Percentiles rank a stretch among this genome's conserved stretches.
These are phyloP conservation scores for Spodoptera picta DNA, from an alignment of 2,888 invertebrate species.

Conservation along the genomic window DNA sequence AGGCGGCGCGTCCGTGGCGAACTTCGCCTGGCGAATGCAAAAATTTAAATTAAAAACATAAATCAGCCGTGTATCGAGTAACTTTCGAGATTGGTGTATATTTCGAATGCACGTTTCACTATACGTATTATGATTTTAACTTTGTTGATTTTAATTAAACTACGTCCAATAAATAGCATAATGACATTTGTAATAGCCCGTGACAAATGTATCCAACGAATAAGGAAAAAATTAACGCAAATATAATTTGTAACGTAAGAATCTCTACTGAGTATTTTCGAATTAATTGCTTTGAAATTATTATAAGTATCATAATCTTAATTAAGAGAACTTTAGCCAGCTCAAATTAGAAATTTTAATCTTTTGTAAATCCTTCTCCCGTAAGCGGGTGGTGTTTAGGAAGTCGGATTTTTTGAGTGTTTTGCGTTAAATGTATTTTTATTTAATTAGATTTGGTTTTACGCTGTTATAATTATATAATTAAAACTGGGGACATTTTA, in stretches of 20 bases:
- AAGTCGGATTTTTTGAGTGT: slow-evolving; percentile 67
- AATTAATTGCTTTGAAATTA: slow-evolving; percentile 85
- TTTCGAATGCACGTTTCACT: slow-evolving; percentile 79
- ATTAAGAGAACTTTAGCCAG: slow-evolving; percentile 83
- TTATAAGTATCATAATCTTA: slow-evolving; percentile 87
- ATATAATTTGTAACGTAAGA: slow-evolving; percentile 79
- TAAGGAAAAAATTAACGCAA: slow-evolving; percentile 67
- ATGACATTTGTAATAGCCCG: slow-evolving; percentile 15
- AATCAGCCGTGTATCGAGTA: slow-evolving; percentile 88
- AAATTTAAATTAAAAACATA: slow-evolving; percentile 90
- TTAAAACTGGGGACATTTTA: not conserved
- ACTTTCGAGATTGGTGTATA: slow-evolving; percentile 86
- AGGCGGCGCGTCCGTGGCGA: slow-evolving; percentile 85
- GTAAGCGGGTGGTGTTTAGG: slow-evolving; percentile 65
- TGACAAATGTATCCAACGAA: slow-evolving; percentile 37
- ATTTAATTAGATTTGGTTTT: slow-evolving; percentile 35
- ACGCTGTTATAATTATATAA: not conserved
- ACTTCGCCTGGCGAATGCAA: slow-evolving; percentile 87
- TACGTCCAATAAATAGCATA: slow-evolving; percentile 36
- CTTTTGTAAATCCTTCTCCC: slow-evolving; percentile 74
- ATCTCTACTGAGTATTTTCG: slow-evolving; percentile 76
- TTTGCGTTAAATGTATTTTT: slow-evolving; percentile 49
- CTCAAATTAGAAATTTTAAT: slow-evolving; percentile 84
- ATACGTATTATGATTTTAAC: slow-evolving; percentile 67
- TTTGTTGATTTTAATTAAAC: slow-evolving; percentile 60